Conservation (phyloP, 2,113 vertebrate species). For the Oreotrochilus melanogaster region DNA sequence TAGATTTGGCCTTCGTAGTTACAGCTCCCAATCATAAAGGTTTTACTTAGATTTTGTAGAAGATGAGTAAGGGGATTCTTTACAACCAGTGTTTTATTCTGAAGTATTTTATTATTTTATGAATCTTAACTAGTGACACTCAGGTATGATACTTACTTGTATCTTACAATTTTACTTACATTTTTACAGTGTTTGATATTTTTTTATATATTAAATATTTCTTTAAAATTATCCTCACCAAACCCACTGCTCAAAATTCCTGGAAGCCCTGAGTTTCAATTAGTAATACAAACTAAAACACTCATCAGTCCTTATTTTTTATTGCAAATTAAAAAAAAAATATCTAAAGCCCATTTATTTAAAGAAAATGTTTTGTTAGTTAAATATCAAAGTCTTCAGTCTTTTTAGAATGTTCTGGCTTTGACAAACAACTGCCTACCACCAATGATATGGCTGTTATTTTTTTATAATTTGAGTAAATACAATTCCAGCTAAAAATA, state of each 20-base stretch:
- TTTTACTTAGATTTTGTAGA: not conserved
- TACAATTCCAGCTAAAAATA: not conserved
- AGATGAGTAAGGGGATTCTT: not conserved
- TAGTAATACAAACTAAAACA: not conserved
- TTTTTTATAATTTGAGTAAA: not conserved
- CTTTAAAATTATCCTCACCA: not conserved
- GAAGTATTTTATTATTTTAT: not conserved
- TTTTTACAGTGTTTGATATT: not conserved
- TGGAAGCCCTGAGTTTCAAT: not conserved
- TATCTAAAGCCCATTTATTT: not conserved
- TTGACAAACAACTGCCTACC: not conserved
- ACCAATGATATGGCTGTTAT: not conserved
- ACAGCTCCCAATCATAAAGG: not conserved
- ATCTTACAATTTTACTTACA: not conserved
- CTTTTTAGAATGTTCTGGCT: not conserved
- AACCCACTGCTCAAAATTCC: not conserved
- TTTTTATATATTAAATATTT: not conserved
- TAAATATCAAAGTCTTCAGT: not conserved
- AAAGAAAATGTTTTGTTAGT: not conserved
- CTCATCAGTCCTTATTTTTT: not conserved
- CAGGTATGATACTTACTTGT: not conserved
- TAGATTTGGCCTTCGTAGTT: not conserved
- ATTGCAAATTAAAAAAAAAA: too few relatives aligned
- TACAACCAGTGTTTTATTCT: not conserved
- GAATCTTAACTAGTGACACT: not conserved